Evolutionary conservation across 1,140 invertebrate species (phyloP), one percentile per base, ranked within the genome.

Genomic region (Rhizoglyphus robini): DNA sequence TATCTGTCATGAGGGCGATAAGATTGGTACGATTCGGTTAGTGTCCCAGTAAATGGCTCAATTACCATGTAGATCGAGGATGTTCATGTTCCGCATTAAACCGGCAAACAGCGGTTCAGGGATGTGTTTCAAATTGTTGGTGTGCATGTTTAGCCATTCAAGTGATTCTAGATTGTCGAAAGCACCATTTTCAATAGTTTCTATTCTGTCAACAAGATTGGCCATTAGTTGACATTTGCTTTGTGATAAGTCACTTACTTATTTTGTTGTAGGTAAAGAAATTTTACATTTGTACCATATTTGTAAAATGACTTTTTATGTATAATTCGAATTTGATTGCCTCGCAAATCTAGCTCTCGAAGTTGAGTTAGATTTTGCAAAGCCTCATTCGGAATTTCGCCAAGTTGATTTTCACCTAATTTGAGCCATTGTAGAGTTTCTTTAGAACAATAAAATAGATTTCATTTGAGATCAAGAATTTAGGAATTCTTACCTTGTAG

Each of bases 211-310:
- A 66, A n/a, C 31, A 34, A 57, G 57, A 60, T 57, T 30, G 8
- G 18, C 8, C 4, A 23, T 13, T 49, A 27, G 11, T 49, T 27
- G 46, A 11, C 34, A 18, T n/a, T 1, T 3, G 29, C 23, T 27
- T n/a, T n/a, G n/a, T 62, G 15, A 51, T 31, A 63, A 60, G 18
- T 13, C 77, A 86, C 79, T 8, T 80, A 92, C 89, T 86, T 84
- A 76, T 94, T 93, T 75, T 91, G 90, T 71, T 92, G 88, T 34
- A 94, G 76, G 73, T 90, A 89, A 4, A 94, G 81, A 75, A 90
- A 92, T 3, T 89, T 90, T 49, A 94, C 87, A 1, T 88, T 88
- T 74, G 88, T 86, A n/a, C 89, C 89, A 71, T 86, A 93, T 25
- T 86, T 85, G n/a, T 84, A 82, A 74, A 94, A 93, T 1, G 88